These are phyloP conservation scores for Oeneis ivallda DNA, from an alignment of 2,888 invertebrate genomes.

Conservation along the genomic window DNA sequence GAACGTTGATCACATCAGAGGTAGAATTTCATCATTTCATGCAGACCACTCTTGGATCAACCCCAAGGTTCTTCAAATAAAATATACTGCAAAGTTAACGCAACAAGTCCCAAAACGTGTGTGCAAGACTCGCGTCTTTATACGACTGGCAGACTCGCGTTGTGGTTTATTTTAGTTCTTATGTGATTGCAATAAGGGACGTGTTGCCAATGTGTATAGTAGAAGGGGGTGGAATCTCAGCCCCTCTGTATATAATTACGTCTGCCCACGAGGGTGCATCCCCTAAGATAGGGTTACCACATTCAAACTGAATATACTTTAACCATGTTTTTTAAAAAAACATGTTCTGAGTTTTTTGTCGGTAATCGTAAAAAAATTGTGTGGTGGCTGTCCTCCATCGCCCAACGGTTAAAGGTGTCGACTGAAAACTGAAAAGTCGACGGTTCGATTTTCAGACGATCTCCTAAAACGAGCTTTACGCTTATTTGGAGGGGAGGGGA, in stretches of 20 bases:
- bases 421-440: too few species aligned
- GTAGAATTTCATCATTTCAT: neutral
- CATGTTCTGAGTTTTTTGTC: too few species aligned
- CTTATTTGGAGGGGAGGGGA: too few species aligned
- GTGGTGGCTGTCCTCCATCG: too few species aligned
- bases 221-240: constrained; percentile 60
- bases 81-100: constrained; percentile 31
- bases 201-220: constrained; percentile 37
- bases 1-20: neutral
- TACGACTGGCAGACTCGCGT: constrained; percentile 22
- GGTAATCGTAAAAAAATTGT: too few species aligned
- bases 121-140: constrained; percentile 17
- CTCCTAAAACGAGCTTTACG: too few species aligned
- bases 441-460: too few species aligned
- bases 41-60: neutral
- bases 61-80: neutral
- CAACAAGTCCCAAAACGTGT: constrained; percentile 40
- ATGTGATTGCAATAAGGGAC: constrained; percentile 36
- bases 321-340: neutral
- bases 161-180: constrained; percentile 29
- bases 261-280: constrained; percentile 56
- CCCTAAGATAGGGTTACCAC: constrained; percentile 36
- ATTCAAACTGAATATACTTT: neutral
- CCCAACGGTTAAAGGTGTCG: too few species aligned
- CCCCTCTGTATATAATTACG: constrained; percentile 77